Evolutionary conservation across 2,797 vertebrate species (phyloP), one percentile per base, ranked within the genome.

Genomic region (Danio tinwini): DNA sequence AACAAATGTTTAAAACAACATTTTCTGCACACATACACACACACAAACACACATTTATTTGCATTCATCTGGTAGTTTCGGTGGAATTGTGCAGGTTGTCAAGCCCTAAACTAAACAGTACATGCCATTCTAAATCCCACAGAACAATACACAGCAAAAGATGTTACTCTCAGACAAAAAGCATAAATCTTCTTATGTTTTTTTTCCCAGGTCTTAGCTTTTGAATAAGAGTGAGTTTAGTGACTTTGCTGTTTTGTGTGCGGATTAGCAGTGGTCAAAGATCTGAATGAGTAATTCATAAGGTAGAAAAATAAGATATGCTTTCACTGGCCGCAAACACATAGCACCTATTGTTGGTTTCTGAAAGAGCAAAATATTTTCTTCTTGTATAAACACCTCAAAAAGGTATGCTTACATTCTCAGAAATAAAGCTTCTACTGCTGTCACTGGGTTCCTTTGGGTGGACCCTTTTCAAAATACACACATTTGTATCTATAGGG

Each of bases 241-340:
- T 56, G 50, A 71, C 11, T 55, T 55, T 21, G 42, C 4, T 42
- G 52, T 56, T 71, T 71, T 71, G 39, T 71, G 50, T 19, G 7
- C 19, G 69, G 69, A 56, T 71, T 44, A 56, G 68, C 7, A 71
- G 37, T 4, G 7, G 68, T 21, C 42, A 14, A 17, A 1, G 4
- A 13, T 53, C 6, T 55, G 7, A 71, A 56, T 14, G 12, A 44
- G 52, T 17, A 12, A 17, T 61, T 39, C 39, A 21, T 61, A 74
- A 14, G 16, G 17, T 74, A 59, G 14, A 49, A 59, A 10, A 61
- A 74, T 17, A 13, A 3, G 10, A 17, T 21, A 53, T 21, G 13
- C 14, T 55, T 29, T 44, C 61, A 44, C 17, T 53, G 49, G 12
- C 37, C 59, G 16, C 17, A 52, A 19, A 52, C 45, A 62, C 5